phyloP scores from a whole-genome alignment of 1,140 invertebrate genomes.

The Drosophila tani region DNA sequence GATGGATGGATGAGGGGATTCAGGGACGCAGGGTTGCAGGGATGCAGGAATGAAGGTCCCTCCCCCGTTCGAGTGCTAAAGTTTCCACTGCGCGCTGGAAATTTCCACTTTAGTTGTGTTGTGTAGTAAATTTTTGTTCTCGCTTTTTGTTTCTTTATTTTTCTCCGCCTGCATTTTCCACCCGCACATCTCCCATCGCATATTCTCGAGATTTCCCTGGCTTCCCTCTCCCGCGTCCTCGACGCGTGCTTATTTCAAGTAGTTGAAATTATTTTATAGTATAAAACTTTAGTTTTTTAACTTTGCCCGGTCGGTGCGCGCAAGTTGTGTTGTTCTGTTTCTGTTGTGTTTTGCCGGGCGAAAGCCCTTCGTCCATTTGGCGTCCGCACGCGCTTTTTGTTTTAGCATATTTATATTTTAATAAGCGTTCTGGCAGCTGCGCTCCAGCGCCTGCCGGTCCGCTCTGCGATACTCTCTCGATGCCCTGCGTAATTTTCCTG shows the following conservation, averaged over 20 bases:
- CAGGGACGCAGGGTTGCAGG: background rate
- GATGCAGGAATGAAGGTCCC: background rate
- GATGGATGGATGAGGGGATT: conserved; percentile 11
- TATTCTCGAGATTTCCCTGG: conserved; percentile 45
- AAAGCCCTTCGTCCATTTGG: conserved; percentile 55
- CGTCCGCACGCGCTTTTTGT: conserved; percentile 63
- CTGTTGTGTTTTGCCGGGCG: conserved; percentile 35
- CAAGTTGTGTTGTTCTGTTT: conserved; percentile 16
- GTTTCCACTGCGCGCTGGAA: conserved; percentile 77
- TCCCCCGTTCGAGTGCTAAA: conserved; percentile 67
- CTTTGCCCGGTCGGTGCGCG: conserved; percentile 48
- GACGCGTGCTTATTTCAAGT: conserved; percentile 76
- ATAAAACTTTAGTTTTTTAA: conserved; percentile 84
- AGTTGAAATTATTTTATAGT: conserved; percentile 83
- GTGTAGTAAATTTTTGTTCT: conserved; percentile 66
- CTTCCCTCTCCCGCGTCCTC: conserved; percentile 22
- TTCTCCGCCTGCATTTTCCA: conserved; percentile 7
- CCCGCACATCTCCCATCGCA: conserved; percentile 1
- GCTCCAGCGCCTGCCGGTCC: conserved; percentile 48
- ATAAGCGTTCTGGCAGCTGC: conserved; percentile 81
- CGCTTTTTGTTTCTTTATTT: conserved; percentile 35
- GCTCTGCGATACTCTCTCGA: conserved; percentile 17
- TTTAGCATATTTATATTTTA: conserved; percentile 83
- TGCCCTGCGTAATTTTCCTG: conserved; percentile 74
- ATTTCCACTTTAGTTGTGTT: conserved; percentile 80